Evolutionary conservation across 2,797 vertebrate genomes (phyloP).

Genomic region (Lophura swinhoii): DNA sequence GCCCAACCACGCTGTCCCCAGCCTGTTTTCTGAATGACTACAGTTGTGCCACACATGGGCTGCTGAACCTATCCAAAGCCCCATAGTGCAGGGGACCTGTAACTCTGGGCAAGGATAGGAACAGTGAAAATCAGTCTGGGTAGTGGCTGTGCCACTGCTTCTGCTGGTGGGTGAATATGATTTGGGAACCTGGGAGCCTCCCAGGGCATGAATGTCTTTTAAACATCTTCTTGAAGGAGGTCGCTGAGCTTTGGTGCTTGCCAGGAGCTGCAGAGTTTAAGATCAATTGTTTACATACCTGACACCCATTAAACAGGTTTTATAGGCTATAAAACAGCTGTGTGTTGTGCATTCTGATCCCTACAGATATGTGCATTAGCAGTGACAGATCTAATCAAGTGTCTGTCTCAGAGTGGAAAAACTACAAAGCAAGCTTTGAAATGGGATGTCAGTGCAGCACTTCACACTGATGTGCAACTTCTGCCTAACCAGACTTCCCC

Average conservation of each 20-base stretch:
- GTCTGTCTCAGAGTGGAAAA: background rate
- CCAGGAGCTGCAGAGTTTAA: background rate
- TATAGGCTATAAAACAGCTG: background rate
- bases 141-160: rapidly evolving
- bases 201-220: background rate
- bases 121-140: background rate
- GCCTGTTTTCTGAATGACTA: background rate
- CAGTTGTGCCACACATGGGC: rapidly evolving
- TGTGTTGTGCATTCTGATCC: rapidly evolving
- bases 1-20: background rate
- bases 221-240: background rate
- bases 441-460: background rate
- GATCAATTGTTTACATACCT: background rate
- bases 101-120: background rate
- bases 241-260: background rate
- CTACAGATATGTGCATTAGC: background rate
- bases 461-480: background rate
- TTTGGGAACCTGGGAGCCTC: background rate
- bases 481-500: background rate
- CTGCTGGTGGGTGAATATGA: background rate
- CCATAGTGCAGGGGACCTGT: background rate
- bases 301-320: background rate
- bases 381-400: background rate
- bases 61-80: background rate
- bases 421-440: background rate